Evolutionary conservation across 2,888 invertebrate species (phyloP), one percentile per base, ranked within the genome.

Genomic region (Agrochola circellaris): DNA sequence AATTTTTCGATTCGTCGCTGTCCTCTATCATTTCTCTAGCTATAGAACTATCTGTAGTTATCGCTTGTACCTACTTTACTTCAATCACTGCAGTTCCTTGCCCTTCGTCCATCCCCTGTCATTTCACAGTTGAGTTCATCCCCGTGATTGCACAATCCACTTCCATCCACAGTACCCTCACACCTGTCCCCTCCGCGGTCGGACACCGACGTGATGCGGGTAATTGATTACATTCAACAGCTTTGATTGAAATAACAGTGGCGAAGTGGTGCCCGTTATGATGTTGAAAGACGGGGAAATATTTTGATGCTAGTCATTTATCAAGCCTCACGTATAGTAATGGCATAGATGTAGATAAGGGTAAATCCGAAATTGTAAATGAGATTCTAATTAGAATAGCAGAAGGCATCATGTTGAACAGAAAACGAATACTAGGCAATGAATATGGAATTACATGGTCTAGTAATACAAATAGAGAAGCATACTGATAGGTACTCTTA

Each of bases 121-220:
- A 92, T 91, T 93, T 93, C 93, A 93, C 93, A 91, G 93, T 90
- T 88, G 91, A 92, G 90, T 91, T 86, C 88, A 82, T 83, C 87
- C 84, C 86, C 86, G 91, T 89, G 92, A 91, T 91, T 91, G 89
- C 83, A 62, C 54, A 70, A 77, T 81, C 71, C 61, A 23, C 68
- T 69, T 74, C 60, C 56, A 5, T 65, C 78, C 58, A 80, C 74
- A 45, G 82, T 81, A 45, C 26, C 65, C 51, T 83, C 76, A 84
- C 93, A 93, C 93, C 93, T 93, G 93, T 83, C 79, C 78, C 60
- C 86, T 88, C 87, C 87, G 80, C 85, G 90, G 79, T 90, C 89
- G 70, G 79, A 30, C 64, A 70, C 42, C 73, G 75, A 84, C 74
- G 77, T 79, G 80, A 77, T 77, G 69, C 73, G 62, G 17, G 38